Conservation (phyloP, 1,140 invertebrate species). For the Hycleus cichorii region DNA sequence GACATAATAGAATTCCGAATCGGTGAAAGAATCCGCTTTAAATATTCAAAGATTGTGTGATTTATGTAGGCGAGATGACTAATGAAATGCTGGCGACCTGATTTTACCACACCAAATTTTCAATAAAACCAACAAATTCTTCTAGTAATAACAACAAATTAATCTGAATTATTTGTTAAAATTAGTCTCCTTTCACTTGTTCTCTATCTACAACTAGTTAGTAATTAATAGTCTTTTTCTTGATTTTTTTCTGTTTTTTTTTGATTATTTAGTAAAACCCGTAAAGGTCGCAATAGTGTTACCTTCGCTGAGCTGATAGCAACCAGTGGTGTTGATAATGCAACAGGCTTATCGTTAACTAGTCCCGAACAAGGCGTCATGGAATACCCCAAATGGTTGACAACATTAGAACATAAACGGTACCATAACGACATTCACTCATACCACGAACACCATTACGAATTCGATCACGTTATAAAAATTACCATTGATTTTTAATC, state of each 20-base stretch:
- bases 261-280: slow-evolving; percentile 22
- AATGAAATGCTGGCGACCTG: neutral
- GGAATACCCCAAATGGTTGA: slow-evolving; percentile 42
- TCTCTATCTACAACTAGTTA: neutral
- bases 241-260: slow-evolving; percentile 1
- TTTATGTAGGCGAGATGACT: slow-evolving; percentile 4
- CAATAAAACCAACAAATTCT: too few relatives aligned
- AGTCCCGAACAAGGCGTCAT: slow-evolving; percentile 36
- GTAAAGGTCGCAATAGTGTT: slow-evolving; percentile 37
- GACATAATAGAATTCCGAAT: too few relatives aligned
- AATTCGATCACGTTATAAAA: neutral
- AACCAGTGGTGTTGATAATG: slow-evolving; percentile 33
- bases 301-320: slow-evolving; percentile 38
- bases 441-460: slow-evolving; percentile 23
- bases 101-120: too few relatives aligned
- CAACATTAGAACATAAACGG: slow-evolving; percentile 38
- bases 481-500: slow-evolving; percentile 1
- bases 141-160: too few relatives aligned
- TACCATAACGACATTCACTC: slow-evolving; percentile 26
- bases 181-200: neutral
- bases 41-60: neutral
- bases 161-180: neutral
- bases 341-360: slow-evolving; percentile 35
- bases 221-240: neutral
- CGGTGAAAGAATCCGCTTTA: too few relatives aligned